Evolutionary conservation across 2,113 vertebrate genomes (phyloP).

Genomic region (Bombycilla garrulus): DNA sequence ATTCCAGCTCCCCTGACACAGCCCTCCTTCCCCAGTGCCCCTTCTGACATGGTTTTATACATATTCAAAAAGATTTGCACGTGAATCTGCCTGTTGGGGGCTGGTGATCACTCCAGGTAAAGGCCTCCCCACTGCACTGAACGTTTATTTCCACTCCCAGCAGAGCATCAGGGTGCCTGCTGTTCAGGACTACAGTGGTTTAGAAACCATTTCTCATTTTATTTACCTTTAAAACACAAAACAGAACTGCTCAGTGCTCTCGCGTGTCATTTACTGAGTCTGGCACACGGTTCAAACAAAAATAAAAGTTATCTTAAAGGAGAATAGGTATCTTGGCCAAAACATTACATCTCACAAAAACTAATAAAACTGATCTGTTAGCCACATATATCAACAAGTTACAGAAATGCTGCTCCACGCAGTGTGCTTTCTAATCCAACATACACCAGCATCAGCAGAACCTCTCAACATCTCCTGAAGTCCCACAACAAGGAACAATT

Average conservation of each 20-base stretch:
- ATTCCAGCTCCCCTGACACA: neutral
- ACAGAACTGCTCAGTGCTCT: neutral
- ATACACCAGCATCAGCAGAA: neutral
- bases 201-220: neutral
- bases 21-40: neutral
- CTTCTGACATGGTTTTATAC: neutral
- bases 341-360: neutral
- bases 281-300: neutral
- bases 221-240: neutral
- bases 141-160: rapidly evolving
- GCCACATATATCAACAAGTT: neutral
- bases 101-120: neutral
- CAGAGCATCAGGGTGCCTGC: neutral
- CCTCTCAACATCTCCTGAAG: rapidly evolving
- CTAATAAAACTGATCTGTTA: neutral
- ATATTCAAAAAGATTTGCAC: neutral
- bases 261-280: neutral
- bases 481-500: neutral
- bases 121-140: neutral
- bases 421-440: neutral
- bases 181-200: rapidly evolving
- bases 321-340: neutral
- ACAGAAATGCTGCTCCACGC: neutral
- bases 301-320: neutral
- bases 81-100: neutral